These are phyloP conservation scores for Prionace glauca DNA, from an alignment of 2,797 vertebrate species.

Conservation along the genomic window DNA sequence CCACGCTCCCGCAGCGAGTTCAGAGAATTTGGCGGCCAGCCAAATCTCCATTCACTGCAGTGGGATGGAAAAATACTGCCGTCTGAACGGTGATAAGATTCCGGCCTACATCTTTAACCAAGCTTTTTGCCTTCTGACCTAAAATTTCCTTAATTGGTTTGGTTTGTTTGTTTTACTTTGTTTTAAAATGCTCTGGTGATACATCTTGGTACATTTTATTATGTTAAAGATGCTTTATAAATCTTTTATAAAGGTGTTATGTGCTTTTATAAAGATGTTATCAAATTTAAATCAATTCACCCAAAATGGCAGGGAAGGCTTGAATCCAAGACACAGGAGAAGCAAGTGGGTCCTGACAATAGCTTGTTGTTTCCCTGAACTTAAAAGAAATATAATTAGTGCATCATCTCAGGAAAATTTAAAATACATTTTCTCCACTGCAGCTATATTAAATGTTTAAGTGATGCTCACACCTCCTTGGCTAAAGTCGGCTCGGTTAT, in stretches of 20 bases:
- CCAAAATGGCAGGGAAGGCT: background rate
- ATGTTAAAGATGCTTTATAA: background rate
- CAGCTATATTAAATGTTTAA: background rate
- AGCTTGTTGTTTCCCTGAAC: background rate
- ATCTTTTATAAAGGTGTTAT: background rate
- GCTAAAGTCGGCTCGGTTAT: background rate
- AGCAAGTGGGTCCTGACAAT: background rate
- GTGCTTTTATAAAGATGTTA: background rate
- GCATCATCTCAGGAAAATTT: background rate
- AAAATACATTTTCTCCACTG: background rate
- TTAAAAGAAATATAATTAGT: background rate
- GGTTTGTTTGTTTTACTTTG: background rate
- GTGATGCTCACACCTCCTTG: background rate
- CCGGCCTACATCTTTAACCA: background rate
- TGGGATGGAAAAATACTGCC: no score
- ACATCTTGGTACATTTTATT: background rate
- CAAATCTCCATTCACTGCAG: no score
- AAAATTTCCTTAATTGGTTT: background rate
- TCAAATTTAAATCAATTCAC: background rate
- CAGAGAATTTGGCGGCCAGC: no score
- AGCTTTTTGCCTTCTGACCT: background rate
- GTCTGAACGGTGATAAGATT: no score
- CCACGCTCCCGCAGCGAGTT: no score
- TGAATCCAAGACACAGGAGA: background rate
- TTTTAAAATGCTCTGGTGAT: background rate